Evolutionary conservation across 2,888 invertebrate species (phyloP), one percentile per base, ranked within the genome.

Genomic region (Quadroppia sp.): DNA sequence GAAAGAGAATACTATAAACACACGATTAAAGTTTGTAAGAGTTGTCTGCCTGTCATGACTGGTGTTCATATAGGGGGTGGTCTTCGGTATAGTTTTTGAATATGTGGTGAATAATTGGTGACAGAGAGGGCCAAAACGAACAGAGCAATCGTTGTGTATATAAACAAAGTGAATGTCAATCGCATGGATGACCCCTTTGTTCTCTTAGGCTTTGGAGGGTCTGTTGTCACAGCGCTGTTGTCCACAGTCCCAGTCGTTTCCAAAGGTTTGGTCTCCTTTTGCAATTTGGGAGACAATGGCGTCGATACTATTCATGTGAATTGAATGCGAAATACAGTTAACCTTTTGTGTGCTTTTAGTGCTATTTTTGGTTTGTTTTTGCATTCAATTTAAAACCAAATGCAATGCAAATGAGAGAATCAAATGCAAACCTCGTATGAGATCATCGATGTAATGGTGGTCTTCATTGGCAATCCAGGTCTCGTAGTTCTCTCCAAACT

Each of bases 401-500:
- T 64, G 71, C 40, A 17, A 71, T n/a, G n/a, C 17, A 64, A 53
- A 71, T 11, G 36, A 32, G 53, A 53, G 20, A 23, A 50, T 23
- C 6, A 53, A 28, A 56, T 56, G 28, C 28, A 13, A 40, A 59
- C 70, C 74, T 67, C 48, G 23, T 25, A 73, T 64, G 28, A 71
- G 17, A 28, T 40, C 73, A 48, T 75, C 75, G 23, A 69, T 30
- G 23, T n/a, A n/a, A n/a, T n/a, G n/a, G n/a, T n/a, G n/a, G n/a
- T 48, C 36, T 32, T 75, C 75, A 40, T 48, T 59, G 23, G 56
- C 73, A 61, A 75, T 72, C 75, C 75, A 75, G 25, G 50, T 56
- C 48, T 75, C 75, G 67, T 75, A 75, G 23, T 75, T 75, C 59
- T 75, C 75, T 30, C 75, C 75, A 42, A 75, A 75, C 45, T 75